These are phyloP conservation scores for Scylla paramamosain DNA, from an alignment of 1,140 invertebrate genomes.

Conservation along the genomic window DNA sequence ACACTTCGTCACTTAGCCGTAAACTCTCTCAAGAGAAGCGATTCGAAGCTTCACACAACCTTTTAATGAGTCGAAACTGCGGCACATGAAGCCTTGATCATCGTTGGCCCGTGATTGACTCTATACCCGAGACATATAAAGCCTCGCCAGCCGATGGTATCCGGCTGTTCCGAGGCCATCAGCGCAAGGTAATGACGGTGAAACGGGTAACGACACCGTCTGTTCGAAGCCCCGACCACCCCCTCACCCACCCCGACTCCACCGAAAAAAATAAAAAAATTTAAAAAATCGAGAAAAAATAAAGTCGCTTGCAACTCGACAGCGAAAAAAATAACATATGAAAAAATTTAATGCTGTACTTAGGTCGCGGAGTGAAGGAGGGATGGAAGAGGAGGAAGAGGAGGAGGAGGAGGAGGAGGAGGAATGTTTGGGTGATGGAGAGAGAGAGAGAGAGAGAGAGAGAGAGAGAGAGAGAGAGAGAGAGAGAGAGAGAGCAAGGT, in stretches of 20 bases:
- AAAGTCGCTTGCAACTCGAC: not conserved
- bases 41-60: not conserved
- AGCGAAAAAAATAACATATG: not conserved
- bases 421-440: not conserved
- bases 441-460: conserved; percentile 20
- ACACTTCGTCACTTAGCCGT: not conserved
- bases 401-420: too few species aligned
- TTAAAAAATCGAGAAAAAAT: not conserved
- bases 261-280: too few species aligned
- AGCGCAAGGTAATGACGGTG: too few species aligned
- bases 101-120: too few species aligned
- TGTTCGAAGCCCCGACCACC: too few species aligned
- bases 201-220: too few species aligned
- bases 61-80: not conserved
- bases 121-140: too few species aligned
- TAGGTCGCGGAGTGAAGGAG: not conserved
- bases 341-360: not conserved
- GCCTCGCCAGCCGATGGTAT: too few species aligned
- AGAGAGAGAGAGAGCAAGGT: too few species aligned
- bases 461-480: not conserved
- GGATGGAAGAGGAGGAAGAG: not conserved
- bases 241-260: too few species aligned
- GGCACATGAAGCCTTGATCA: not conserved
- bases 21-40: not conserved
- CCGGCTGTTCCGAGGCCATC: too few species aligned